phyloP scores from a whole-genome alignment of 2,113 vertebrate genomes.

The Panthera uncia region DNA sequence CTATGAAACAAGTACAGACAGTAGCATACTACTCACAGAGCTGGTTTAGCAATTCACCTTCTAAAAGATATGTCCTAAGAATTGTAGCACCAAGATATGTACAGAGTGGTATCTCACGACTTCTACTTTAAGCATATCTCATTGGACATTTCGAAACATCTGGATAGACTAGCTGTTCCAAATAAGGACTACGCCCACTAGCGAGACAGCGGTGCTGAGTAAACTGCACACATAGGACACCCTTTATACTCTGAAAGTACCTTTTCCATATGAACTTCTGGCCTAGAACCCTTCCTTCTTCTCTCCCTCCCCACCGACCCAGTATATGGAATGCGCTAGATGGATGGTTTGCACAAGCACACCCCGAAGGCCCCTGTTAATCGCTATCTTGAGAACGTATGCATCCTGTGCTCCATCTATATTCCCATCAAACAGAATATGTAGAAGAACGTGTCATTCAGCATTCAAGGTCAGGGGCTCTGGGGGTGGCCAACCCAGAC shows the following conservation, averaged over 20 bases:
- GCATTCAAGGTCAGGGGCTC: neutral
- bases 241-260: neutral
- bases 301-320: neutral
- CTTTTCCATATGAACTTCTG: neutral
- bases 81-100: neutral
- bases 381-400: neutral
- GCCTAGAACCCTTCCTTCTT: neutral
- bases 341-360: neutral
- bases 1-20: neutral
- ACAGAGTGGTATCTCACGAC: neutral
- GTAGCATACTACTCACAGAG: neutral
- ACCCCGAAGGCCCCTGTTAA: neutral
- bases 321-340: neutral
- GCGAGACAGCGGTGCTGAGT: neutral
- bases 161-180: neutral
- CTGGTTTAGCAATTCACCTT: neutral
- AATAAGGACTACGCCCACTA: neutral
- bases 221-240: neutral
- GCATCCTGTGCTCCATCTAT: neutral
- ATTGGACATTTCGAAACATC: neutral
- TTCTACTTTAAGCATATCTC: neutral
- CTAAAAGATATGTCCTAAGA: neutral
- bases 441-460: neutral
- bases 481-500: neutral
- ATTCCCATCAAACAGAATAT: neutral